Percentiles rank a stretch among this genome's conserved stretches.
Evolutionary conservation across 1,140 invertebrate species (phyloP).

Genomic region (Papilio xuthus): DNA sequence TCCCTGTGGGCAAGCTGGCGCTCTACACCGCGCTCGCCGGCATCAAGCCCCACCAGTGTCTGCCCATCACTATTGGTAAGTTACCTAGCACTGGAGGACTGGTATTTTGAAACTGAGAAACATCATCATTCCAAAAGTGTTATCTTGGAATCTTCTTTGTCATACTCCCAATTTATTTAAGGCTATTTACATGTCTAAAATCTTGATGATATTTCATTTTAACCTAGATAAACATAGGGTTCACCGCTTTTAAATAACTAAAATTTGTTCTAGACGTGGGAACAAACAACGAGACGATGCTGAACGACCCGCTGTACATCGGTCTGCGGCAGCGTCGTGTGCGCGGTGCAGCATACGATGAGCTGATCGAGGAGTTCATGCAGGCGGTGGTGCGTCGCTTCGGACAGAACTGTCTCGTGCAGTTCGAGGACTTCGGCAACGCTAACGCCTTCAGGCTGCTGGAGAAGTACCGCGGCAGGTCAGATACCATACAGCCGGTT

Average conservation of each 20-base stretch:
- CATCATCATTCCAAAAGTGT: too few species aligned
- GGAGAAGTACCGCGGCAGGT: conserved; percentile 89
- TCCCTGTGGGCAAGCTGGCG: conserved; percentile 95
- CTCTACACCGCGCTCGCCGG: conserved; percentile 96
- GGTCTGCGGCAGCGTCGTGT: conserved; percentile 93
- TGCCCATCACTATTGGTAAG: conserved; percentile 91
- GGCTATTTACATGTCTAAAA: background rate
- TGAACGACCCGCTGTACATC: conserved; percentile 96
- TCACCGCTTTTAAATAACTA: background rate
- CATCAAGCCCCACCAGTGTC: conserved; percentile 93
- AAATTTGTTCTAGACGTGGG: conserved; percentile 86
- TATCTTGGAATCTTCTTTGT: too few species aligned
- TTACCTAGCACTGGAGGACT: background rate
- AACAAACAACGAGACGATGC: conserved; percentile 92
- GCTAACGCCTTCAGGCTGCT: conserved; percentile 94
- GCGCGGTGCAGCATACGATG: conserved; percentile 92
- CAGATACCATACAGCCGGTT: conserved; percentile 28
- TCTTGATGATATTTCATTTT: background rate
- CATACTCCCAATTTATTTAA: background rate
- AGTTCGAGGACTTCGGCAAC: conserved; percentile 98
- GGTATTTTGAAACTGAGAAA: too few species aligned
- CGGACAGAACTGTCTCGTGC: conserved; percentile 91
- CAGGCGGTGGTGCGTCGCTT: conserved; percentile 91
- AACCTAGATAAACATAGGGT: background rate
- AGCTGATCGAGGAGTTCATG: conserved; percentile 99